Evolutionary conservation across 37 sponge, comb jelly and placozoan genomes (phyloP).

Genomic region (Beroe ovata): DNA sequence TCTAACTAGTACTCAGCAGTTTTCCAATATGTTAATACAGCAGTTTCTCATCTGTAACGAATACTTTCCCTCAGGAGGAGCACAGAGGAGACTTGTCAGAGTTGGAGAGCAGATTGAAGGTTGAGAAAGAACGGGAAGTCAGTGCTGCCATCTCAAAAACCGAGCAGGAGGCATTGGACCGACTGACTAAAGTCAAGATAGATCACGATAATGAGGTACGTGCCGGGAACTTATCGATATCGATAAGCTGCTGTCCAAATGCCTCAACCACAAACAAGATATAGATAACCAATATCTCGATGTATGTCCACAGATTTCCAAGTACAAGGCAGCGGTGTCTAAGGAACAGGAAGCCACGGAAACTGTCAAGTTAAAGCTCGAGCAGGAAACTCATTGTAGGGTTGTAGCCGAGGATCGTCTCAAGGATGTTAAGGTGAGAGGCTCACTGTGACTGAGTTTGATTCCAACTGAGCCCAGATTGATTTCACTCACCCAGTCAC

Average conservation of each 20-base stretch:
- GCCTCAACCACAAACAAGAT: no score
- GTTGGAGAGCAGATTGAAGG: slow-evolving; percentile 63
- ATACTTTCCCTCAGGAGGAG: neutral
- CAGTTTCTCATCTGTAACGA: neutral
- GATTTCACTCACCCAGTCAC: no score
- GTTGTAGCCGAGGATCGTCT: slow-evolving; percentile 41
- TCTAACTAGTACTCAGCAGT: no score
- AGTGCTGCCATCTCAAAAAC: slow-evolving; percentile 48
- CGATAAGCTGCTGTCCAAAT: no score
- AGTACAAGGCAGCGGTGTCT: slow-evolving; percentile 30
- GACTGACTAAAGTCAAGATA: slow-evolving; percentile 54
- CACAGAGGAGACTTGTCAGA: slow-evolving; percentile 6
- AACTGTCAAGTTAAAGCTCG: neutral
- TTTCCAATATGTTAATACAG: neutral
- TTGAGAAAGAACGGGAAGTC: slow-evolving; percentile 27
- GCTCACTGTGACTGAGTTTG: no score
- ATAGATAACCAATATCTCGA: no score
- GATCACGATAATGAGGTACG: slow-evolving; percentile 61
- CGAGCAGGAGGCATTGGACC: slow-evolving; percentile 19
- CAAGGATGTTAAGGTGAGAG: slow-evolving; percentile 58
- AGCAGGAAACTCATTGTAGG: slow-evolving; percentile 4
- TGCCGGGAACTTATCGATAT: no score
- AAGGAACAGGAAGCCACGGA: slow-evolving; percentile 39
- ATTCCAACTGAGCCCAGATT: no score
- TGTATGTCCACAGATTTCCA: slow-evolving; percentile 58